phyloP scores from a whole-genome alignment of 2,113 vertebrate species.

The Plestiodon gilberti region DNA sequence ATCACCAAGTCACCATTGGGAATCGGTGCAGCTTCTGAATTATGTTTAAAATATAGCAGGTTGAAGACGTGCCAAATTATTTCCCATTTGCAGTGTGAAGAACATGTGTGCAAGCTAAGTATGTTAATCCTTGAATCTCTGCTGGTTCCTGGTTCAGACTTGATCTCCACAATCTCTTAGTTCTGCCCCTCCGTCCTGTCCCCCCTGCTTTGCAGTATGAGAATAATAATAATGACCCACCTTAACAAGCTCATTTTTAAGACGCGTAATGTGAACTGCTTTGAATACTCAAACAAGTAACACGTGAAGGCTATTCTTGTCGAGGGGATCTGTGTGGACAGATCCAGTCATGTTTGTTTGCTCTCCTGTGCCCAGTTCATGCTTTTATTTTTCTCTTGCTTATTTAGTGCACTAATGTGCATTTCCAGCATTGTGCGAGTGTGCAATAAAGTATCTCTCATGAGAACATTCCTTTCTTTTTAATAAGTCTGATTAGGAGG shows the following conservation, averaged over 20 bases:
- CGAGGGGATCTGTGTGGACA: neutral
- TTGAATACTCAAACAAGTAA: neutral
- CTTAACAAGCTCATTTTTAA: neutral
- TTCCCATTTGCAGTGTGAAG: neutral
- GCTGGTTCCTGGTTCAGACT: neutral
- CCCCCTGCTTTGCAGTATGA: neutral
- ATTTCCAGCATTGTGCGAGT: neutral
- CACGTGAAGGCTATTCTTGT: neutral
- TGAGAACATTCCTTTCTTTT: neutral
- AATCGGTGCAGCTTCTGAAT: neutral
- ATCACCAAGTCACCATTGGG: neutral
- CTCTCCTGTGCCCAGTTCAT: neutral
- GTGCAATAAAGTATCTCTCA: neutral
- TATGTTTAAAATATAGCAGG: neutral
- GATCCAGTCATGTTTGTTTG: neutral
- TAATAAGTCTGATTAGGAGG: neutral
- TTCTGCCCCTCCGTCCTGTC: neutral
- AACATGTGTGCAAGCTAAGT: conserved; percentile 2
- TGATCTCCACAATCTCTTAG: neutral
- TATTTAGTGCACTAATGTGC: neutral
- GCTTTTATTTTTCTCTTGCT: neutral
- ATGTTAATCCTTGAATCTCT: neutral
- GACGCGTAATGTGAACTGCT: neutral
- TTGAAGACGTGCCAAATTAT: neutral
- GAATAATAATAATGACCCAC: neutral